Evolutionary conservation across 2,888 invertebrate species (phyloP), one percentile per base, ranked within the genome.

Genomic region (Thecocarcelia acutangulata): DNA sequence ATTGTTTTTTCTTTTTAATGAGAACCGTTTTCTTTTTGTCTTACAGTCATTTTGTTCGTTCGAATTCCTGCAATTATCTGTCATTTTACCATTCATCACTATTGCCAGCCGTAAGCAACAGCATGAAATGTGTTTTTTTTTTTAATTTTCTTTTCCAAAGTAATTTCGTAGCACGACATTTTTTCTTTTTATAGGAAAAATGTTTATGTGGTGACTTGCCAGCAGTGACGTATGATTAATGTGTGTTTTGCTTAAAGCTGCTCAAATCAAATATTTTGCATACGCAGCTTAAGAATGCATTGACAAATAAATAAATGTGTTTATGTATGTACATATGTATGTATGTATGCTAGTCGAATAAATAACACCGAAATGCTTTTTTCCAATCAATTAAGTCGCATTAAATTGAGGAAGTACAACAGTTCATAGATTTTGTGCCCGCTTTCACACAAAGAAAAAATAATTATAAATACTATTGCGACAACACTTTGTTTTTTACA

Each of bases 151-250:
- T 17, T 50, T 48, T 21, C 17, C 4, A 59, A 70, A 69, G 46
- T 15, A 40, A 50, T 70, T 56, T 46, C 21, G 44, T 24, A 69
- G 17, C 13, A 61, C 28, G 3, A 28, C 6, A 4, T 3, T 59
- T 59, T 58, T 58, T 11, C 2, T 5, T 70, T 33, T 24, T 4
- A 6, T 42, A 24, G 13, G 12, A 40, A 40, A 17, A 21, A 3
- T 24, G 28, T 33, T 17, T 21, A 9, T 37, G 11, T 50, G 15
- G 11, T 52, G 72, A 15, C 0, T 56, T 74, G 56, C 19, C 61
- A 40, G 40, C 42, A n/a, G 46, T 28, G 59, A 40, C 79, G 79
- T 73, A 73, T 79, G 73, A 68, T 79, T 54, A 61, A 79, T 69
- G 28, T 12, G 12, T 2, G n/a, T 64, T 40, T 69, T 28, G 48